Base-by-base conservation (phyloP, 2,113 vertebrate species). In the Malurus cyaneus region DNA sequence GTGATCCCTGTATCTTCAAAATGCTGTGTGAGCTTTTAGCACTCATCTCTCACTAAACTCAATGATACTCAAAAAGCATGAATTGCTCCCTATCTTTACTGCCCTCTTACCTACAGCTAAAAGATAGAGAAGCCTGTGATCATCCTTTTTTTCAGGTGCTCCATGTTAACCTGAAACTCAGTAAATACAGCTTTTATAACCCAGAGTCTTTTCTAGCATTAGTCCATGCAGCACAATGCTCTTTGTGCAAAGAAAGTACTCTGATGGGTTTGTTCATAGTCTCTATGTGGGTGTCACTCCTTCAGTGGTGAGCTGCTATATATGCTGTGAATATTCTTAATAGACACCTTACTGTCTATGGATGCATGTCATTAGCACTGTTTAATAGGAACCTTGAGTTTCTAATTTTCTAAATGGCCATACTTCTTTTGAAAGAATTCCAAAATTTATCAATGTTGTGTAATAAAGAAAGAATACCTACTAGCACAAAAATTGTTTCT, bases 151-250 rank as follows among this genome's bases (percentile, higher is more conserved):
- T 95, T 80, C 67, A 73, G 39, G 29, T 80, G 59, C 54, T 41
- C 50, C 64, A 52, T 14, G 50, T 92, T 88, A 96, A 93, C 66
- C 93, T 83, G 79, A 89, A 89, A 89, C 47, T 85, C 76, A 74
- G 71, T 89, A 96, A 97, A 89, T 60, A 94, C 2, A 83, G 79
- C 66, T 86, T 94, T 93, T 88, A 80, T 83, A 95, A 93, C 67
- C 32, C 74, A 18, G 21, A 47, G 44, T 56, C 52, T 80, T 92
- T 88, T 85, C 1, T 9, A 87, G 50, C 3, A 4, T 49, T 88
- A 79, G 46, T 52, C 49, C 59, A 39, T 78, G 74, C 71, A 93
- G 67, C 47, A 74, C 74, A 65, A 31, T 19, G 1, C 24, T 80
- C 64, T 95, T 94, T 91, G 71, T 88, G 88, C 86, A 86, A 47